phyloP scores from a whole-genome alignment of 92 coral and sea anemone species.

The Anthopleura xanthogrammica region DNA sequence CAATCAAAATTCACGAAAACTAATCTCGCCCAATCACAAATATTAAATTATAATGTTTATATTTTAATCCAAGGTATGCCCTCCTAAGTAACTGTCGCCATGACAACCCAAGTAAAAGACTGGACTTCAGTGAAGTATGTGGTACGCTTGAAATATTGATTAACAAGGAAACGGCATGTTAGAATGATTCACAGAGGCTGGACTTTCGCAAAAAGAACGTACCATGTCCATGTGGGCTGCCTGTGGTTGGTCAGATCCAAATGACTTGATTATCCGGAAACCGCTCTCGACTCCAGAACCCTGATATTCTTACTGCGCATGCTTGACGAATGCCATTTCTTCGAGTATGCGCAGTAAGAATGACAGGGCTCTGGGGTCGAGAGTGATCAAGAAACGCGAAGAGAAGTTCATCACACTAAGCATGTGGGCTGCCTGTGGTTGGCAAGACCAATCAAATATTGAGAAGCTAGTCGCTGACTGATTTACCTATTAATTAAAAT shows the following conservation, averaged over 20 bases:
- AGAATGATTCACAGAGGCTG: background rate
- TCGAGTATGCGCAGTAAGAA: too few species aligned
- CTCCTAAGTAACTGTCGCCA: constrained; percentile 45
- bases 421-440: background rate
- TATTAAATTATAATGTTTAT: background rate
- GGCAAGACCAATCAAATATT: background rate
- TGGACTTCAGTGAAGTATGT: constrained; percentile 42
- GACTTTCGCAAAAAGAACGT: too few species aligned
- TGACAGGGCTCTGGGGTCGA: too few species aligned
- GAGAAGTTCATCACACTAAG: too few species aligned
- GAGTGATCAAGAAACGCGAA: too few species aligned
- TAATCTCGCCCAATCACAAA: background rate
- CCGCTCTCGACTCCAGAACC: background rate
- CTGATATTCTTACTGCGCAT: too few species aligned
- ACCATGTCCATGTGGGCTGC: too few species aligned
- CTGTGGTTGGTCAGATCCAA: background rate
- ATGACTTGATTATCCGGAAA: too few species aligned
- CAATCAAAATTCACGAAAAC: too few species aligned
- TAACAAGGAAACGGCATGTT: constrained; percentile 34
- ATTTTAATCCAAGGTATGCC: constrained; percentile 38
- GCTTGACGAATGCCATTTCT: too few species aligned
- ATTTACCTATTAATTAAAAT: background rate
- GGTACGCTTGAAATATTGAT: constrained; percentile 42
- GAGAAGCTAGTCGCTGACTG: background rate
- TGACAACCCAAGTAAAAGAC: constrained; percentile 44